Evolutionary conservation across 2,113 vertebrate species (phyloP).

Genomic region (Trochalopteron elliotii): DNA sequence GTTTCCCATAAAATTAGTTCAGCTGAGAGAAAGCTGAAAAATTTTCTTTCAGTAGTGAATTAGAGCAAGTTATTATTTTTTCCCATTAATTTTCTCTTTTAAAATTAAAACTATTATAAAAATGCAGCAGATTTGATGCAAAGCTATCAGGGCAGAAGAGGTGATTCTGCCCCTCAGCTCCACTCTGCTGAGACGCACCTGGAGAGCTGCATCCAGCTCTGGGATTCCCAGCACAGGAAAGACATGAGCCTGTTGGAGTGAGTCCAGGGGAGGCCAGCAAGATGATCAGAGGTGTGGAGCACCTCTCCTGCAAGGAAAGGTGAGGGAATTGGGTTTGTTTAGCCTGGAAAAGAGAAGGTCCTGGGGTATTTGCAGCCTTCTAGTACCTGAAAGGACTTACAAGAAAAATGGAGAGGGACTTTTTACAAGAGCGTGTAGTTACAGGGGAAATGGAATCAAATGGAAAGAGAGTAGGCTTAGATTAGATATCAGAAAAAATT

Average conservation of each 20-base stretch:
- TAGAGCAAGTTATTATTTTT: not conserved
- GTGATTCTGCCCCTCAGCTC: not conserved
- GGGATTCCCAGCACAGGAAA: not conserved
- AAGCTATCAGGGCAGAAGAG: not conserved
- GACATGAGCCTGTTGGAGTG: not conserved
- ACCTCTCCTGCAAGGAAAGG: not conserved
- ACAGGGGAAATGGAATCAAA: not conserved
- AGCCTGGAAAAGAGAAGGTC: not conserved
- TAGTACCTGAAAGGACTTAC: not conserved
- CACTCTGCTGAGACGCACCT: not conserved
- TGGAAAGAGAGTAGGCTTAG: not conserved
- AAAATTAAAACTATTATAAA: not conserved
- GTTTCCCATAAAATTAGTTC: not conserved
- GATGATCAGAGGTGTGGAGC: not conserved
- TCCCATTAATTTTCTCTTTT: not conserved
- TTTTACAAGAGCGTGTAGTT: not conserved
- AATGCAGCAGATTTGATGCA: not conserved
- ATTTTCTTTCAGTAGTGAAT: not conserved
- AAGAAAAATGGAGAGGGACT: not conserved
- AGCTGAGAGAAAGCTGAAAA: not conserved
- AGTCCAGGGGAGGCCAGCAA: not conserved
- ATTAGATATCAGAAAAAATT: not conserved
- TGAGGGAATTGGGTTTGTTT: rapidly evolving
- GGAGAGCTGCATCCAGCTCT: not conserved
- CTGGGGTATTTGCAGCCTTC: not conserved